These are phyloP conservation scores for Polyommatus iphigenia DNA, from an alignment of 2,888 invertebrate genomes.

Conservation along the genomic window DNA sequence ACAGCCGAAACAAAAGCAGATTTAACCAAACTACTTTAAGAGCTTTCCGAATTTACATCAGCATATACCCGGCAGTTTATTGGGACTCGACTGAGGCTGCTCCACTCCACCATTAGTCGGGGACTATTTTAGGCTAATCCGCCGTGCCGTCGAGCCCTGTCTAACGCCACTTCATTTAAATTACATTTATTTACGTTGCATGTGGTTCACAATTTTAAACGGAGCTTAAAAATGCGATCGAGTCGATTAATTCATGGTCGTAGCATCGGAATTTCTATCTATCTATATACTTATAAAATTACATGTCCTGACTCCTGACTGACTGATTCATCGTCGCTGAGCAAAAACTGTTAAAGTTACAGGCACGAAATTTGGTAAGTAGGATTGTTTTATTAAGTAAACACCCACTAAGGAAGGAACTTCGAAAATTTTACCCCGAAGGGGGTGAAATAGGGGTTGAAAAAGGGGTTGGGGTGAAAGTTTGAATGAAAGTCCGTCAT, in stretches of 20 bases:
- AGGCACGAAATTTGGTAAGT: too few relatives aligned
- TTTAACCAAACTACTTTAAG: background rate
- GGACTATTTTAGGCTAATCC: constrained; percentile 75
- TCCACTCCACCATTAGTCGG: constrained; percentile 63
- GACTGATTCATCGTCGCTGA: too few relatives aligned
- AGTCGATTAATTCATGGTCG: background rate
- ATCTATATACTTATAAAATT: too few relatives aligned
- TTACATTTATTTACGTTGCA: constrained; percentile 21
- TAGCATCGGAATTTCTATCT: too few relatives aligned
- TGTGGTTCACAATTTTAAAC: background rate
- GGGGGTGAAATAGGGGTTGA: too few relatives aligned
- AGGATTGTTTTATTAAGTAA: too few relatives aligned
- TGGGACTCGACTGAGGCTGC: background rate
- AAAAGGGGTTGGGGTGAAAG: too few relatives aligned
- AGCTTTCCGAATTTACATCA: background rate
- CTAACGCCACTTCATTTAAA: constrained; percentile 5
- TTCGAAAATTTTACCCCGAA: too few relatives aligned
- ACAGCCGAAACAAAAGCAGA: background rate
- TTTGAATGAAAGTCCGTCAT: too few relatives aligned
- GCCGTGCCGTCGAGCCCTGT: constrained; percentile 62
- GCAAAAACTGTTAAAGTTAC: too few relatives aligned
- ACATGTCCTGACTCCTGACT: too few relatives aligned
- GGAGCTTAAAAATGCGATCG: background rate
- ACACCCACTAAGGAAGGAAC: too few relatives aligned
- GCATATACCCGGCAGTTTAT: background rate